Conservation (phyloP, 2,113 vertebrate species). For the Albula goreensis region DNA sequence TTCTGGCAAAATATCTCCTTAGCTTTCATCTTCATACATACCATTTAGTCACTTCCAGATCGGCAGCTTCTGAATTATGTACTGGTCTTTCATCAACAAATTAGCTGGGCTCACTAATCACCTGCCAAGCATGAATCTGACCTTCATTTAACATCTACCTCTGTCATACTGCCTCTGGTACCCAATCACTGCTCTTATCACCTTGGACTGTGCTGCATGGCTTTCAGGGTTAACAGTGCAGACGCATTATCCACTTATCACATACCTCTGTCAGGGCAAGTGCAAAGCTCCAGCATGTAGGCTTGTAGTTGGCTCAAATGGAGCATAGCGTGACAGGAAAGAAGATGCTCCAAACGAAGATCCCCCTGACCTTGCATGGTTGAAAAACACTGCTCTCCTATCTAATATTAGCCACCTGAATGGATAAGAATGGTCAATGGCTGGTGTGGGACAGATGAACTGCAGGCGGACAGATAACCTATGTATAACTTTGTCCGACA, state of each 20-base stretch:
- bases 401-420: not conserved
- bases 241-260: not conserved
- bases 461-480: too few relatives aligned
- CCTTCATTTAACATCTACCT: not conserved
- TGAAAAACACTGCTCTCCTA: not conserved
- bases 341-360: not conserved
- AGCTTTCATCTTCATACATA: too few relatives aligned
- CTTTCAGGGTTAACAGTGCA: not conserved
- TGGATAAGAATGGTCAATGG: not conserved
- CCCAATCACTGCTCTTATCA: not conserved
- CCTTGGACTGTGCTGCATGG: not conserved
- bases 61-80: too few relatives aligned
- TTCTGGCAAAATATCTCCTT: too few relatives aligned
- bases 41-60: too few relatives aligned
- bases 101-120: not conserved
- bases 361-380: not conserved
- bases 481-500: not conserved
- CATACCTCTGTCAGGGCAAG: not conserved
- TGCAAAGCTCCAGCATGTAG: not conserved
- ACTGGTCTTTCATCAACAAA: too few relatives aligned
- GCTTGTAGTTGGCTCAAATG: not conserved
- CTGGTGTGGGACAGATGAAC: too few relatives aligned
- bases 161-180: not conserved
- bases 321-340: not conserved
- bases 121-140: not conserved